These are phyloP conservation scores for Eulithis prunata DNA, from an alignment of 2,888 invertebrate genomes.

Conservation along the genomic window DNA sequence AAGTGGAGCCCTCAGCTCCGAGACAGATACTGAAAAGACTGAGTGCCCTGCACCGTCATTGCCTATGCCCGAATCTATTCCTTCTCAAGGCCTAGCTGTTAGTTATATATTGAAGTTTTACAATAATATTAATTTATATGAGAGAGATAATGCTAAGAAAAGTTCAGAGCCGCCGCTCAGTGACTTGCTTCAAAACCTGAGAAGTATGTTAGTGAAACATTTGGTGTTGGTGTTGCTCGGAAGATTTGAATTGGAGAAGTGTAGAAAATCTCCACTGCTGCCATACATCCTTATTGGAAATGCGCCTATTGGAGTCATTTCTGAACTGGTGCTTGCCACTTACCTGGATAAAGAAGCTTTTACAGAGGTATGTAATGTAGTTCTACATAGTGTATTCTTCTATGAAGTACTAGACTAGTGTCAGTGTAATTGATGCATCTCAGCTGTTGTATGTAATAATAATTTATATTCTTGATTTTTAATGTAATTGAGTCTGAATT, in stretches of 20 bases:
- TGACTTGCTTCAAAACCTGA: conserved; percentile 85
- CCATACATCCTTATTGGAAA: conserved; percentile 88
- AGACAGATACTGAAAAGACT: conserved; percentile 66
- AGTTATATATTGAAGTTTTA: conserved; percentile 84
- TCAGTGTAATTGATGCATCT: no score
- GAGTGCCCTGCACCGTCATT: conserved; percentile 77
- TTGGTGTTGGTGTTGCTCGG: conserved; percentile 85
- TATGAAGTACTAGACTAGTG: no score
- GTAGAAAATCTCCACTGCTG: conserved; percentile 86
- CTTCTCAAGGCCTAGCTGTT: conserved; percentile 73
- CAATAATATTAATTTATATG: conserved; percentile 88
- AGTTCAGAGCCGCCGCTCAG: conserved; percentile 90
- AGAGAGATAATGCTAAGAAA: conserved; percentile 90
- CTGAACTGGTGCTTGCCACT: conserved; percentile 86
- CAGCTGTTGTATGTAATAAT: no score
- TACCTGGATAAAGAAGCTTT: conserved; percentile 85
- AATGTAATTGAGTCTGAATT: background rate
- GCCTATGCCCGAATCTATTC: conserved; percentile 71
- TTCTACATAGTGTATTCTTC: no score
- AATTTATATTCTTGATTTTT: no score
- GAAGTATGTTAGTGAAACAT: conserved; percentile 81
- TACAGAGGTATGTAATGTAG: conserved; percentile 69
- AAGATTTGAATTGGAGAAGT: conserved; percentile 79
- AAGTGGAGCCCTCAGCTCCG: conserved; percentile 63
- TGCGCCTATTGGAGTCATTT: conserved; percentile 90